Evolutionary conservation across 2,797 vertebrate species (phyloP).

Genomic region (Sebastes kiyomatsui): DNA sequence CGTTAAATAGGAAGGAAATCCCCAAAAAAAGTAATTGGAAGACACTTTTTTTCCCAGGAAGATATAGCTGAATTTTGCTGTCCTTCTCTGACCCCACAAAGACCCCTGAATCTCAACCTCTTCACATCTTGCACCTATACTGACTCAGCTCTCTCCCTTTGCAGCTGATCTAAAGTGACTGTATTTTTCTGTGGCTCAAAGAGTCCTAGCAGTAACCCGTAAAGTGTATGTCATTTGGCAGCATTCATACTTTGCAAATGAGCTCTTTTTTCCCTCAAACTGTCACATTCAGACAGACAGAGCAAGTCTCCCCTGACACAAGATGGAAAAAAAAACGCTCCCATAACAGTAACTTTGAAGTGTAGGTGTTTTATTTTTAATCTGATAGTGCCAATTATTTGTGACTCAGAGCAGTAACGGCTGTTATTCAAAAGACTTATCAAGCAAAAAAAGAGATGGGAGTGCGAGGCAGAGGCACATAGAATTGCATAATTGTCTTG

Average conservation of each 20-base stretch:
- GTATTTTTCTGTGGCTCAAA: not conserved
- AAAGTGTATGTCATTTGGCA: not conserved
- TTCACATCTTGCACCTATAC: not conserved
- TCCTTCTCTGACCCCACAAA: no score
- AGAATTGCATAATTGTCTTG: not conserved
- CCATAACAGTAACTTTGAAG: slow-evolving; percentile 1
- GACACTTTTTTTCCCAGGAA: no score
- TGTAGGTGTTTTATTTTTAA: slow-evolving; percentile 18
- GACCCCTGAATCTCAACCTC: not conserved
- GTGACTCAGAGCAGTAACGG: not conserved
- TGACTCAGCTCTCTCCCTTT: not conserved
- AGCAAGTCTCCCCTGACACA: not conserved
- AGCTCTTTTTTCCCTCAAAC: not conserved
- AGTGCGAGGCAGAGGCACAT: not conserved
- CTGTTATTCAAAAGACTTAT: not conserved
- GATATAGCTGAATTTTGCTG: not conserved
- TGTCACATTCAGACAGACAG: not conserved
- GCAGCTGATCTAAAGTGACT: not conserved
- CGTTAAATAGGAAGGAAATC: no score
- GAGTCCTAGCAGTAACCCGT: not conserved
- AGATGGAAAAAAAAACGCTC: not conserved
- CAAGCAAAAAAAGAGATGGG: not conserved
- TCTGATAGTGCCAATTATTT: not conserved
- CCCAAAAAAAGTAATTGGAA: no score
- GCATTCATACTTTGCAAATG: not conserved